Evolutionary conservation across 2,797 vertebrate genomes (phyloP).

Genomic region (Xyrichtys novacula): DNA sequence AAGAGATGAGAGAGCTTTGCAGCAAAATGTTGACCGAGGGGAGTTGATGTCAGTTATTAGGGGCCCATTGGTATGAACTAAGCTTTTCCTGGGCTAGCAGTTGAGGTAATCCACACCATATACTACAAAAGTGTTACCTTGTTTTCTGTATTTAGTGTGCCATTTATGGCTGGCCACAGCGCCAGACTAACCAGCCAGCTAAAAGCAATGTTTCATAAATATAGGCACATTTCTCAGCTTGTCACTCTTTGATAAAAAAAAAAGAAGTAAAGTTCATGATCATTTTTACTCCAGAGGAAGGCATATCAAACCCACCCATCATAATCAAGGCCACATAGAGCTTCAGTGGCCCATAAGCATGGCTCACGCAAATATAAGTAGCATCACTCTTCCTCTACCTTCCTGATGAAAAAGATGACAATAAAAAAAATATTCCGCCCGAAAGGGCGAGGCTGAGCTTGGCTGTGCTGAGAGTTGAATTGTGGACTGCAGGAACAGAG

Average conservation of each 20-base stretch:
- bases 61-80: conserved; percentile 25
- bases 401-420: conserved; percentile 26
- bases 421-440: not conserved
- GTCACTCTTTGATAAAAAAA: conserved; percentile 40
- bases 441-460: conserved; percentile 19
- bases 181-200: conserved; percentile 37
- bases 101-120: conserved; percentile 13
- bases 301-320: conserved; percentile 13
- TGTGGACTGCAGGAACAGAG: conserved; percentile 45
- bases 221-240: conserved; percentile 53
- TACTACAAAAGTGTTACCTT: conserved; percentile 19
- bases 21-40: conserved; percentile 12
- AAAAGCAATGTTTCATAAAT: conserved; percentile 55
- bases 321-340: conserved; percentile 35
- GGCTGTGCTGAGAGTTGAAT: conserved; percentile 48
- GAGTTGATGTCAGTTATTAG: conserved; percentile 31
- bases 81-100: not conserved
- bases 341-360: conserved; percentile 7
- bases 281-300: conserved; percentile 40
- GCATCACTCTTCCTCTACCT: conserved; percentile 29
- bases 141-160: conserved; percentile 27
- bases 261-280: conserved; percentile 31
- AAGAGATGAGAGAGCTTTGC: conserved; percentile 5
- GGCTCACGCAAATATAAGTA: conserved; percentile 32
- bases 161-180: conserved; percentile 21